phyloP scores from a whole-genome alignment of 2,113 vertebrate genomes.

The Melanerpes formicivorus region DNA sequence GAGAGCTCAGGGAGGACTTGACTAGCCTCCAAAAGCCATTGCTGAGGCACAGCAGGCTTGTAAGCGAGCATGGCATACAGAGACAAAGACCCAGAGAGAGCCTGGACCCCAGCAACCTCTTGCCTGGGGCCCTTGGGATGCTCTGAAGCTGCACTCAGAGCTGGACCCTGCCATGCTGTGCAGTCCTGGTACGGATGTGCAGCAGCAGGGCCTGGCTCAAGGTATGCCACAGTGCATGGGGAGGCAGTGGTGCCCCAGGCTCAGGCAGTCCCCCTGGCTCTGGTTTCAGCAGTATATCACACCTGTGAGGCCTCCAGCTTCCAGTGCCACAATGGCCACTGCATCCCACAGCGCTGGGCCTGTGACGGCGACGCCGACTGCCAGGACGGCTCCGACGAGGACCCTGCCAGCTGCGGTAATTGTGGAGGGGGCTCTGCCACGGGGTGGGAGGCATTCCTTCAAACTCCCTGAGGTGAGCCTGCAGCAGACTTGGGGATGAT shows the following conservation, averaged over 20 bases:
- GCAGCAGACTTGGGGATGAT: not conserved
- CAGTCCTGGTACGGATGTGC: accelerated
- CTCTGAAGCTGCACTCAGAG: not conserved
- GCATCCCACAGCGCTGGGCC: conserved; percentile 94
- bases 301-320: conserved; percentile 95
- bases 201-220: accelerated
- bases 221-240: accelerated
- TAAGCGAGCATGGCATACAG: accelerated
- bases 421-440: accelerated
- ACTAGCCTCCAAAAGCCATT: not conserved
- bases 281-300: conserved; percentile 85
- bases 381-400: conserved; percentile 93
- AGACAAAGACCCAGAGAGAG: not conserved
- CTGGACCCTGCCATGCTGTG: accelerated
- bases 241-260: accelerated
- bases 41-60: not conserved
- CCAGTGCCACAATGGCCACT: conserved; percentile 94
- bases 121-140: not conserved
- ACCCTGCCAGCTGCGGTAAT: conserved; percentile 83
- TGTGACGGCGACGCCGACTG: conserved; percentile 95
- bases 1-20: not conserved
- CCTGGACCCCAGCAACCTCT: accelerated
- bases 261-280: not conserved
- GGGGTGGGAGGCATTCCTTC: not conserved
- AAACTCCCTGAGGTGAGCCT: accelerated